phyloP scores from a whole-genome alignment of 64 coral and sea anemone genomes.

The Stichodactyla helianthus region DNA sequence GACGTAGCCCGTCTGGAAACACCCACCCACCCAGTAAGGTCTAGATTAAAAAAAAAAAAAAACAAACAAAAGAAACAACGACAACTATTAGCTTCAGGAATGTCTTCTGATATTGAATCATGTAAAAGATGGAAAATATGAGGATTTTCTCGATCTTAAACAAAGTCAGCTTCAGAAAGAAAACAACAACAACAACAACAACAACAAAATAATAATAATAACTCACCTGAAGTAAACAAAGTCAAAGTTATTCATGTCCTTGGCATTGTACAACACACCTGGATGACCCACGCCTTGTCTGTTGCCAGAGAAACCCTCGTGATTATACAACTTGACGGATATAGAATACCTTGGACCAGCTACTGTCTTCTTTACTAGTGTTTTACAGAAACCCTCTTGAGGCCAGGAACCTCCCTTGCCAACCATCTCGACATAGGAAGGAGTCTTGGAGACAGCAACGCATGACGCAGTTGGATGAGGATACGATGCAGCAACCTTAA shows the following conservation, averaged over 20 bases:
- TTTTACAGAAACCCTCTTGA: not conserved
- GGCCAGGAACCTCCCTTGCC: not conserved
- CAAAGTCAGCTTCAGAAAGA: too few relatives aligned
- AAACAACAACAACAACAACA: too few relatives aligned
- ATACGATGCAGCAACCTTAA: too few relatives aligned
- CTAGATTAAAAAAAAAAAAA: not conserved
- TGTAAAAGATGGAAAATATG: too few relatives aligned
- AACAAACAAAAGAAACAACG: not conserved
- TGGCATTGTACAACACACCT: slow-evolving; percentile 64
- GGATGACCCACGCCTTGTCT: slow-evolving; percentile 46
- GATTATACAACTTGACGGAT: not conserved
- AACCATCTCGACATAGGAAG: too few relatives aligned
- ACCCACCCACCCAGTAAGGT: slow-evolving; percentile 21
- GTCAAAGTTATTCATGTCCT: slow-evolving; percentile 75
- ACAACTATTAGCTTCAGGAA: too few relatives aligned
- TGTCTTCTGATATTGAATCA: too few relatives aligned
- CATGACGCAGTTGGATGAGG: too few relatives aligned
- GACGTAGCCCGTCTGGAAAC: slow-evolving; percentile 61
- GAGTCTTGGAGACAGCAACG: too few relatives aligned
- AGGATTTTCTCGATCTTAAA: too few relatives aligned
- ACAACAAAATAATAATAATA: too few relatives aligned
- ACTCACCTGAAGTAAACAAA: slow-evolving; percentile 78
- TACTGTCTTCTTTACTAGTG: not conserved
- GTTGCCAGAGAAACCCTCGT: not conserved
- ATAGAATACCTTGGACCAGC: not conserved